A percentile compares a stretch with the other conserved stretches of the same genome.
Conservation (phyloP, 2,888 invertebrate genomes). For the Lymantria monacha region DNA sequence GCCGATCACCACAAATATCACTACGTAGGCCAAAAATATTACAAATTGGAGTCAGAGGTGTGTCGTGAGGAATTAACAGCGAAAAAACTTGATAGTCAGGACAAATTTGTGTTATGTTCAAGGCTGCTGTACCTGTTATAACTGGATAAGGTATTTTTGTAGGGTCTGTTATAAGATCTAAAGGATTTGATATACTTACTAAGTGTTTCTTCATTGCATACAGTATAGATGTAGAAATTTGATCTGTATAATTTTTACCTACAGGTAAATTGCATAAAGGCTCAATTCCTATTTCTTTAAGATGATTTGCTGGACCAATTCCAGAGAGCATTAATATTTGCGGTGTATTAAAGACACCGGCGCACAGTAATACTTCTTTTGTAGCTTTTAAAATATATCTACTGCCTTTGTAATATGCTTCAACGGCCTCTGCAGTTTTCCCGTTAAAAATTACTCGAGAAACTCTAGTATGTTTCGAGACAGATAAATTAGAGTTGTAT, state of each 20-base stretch:
- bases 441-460: conserved; percentile 19
- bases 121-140: conserved; percentile 17
- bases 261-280: conserved; percentile 15
- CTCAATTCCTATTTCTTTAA: conserved; percentile 8
- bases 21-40: conserved; percentile 4
- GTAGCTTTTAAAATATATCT: conserved; percentile 14
- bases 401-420: conserved; percentile 7
- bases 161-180: background rate
- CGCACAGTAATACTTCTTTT: conserved; percentile 23
- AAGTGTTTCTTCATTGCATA: conserved; percentile 6
- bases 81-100: conserved; percentile 15
- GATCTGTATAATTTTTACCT: conserved; percentile 18
- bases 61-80: conserved; percentile 23
- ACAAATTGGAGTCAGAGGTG: conserved; percentile 10
- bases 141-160: conserved; percentile 17
- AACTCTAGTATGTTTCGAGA: conserved; percentile 20
- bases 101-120: conserved; percentile 11
- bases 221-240: conserved; percentile 3
- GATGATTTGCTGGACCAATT: conserved; percentile 19
- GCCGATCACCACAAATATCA: conserved; percentile 45
- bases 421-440: conserved; percentile 15
- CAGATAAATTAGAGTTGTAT: conserved; percentile 12
- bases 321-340: conserved; percentile 25
- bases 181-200: conserved; percentile 1
- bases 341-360: conserved; percentile 22